These are phyloP conservation scores for Palythoa caribaeorum DNA, from an alignment of 92 coral and sea anemone genomes.

Conservation along the genomic window DNA sequence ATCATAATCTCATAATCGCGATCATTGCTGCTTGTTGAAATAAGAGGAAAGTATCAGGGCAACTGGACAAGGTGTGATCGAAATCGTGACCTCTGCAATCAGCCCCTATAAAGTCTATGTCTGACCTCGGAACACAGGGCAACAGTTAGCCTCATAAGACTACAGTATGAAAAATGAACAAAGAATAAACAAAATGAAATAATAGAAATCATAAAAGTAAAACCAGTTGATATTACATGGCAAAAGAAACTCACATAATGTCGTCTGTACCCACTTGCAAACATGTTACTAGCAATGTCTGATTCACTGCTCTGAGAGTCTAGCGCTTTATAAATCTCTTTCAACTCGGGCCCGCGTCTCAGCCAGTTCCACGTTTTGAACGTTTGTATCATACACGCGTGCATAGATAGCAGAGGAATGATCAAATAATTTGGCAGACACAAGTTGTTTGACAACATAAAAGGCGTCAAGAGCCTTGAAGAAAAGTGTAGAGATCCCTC, in stretches of 20 bases:
- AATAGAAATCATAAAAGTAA: background rate
- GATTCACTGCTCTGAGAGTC: conserved; percentile 20
- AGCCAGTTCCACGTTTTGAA: conserved; percentile 22
- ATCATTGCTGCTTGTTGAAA: too few species aligned
- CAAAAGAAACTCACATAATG: conserved; percentile 24
- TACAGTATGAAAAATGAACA: background rate
- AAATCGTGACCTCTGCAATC: too few species aligned
- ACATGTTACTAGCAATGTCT: conserved; percentile 1
- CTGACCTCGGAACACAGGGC: too few species aligned
- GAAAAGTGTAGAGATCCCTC: background rate
- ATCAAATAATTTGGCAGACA: background rate
- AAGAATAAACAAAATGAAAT: background rate
- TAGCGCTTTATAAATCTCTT: conserved; percentile 20
- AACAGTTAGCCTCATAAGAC: background rate
- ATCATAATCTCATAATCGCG: too few species aligned
- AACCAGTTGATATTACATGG: background rate
- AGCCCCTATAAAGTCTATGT: too few species aligned
- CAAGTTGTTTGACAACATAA: background rate
- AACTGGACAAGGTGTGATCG: too few species aligned
- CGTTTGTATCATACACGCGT: conserved; percentile 27
- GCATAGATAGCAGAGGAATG: background rate
- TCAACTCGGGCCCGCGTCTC: conserved; percentile 16
- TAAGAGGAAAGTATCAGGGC: too few species aligned
- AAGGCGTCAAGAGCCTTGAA: background rate
- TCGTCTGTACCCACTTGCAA: conserved; percentile 32